Evolutionary conservation across 2,888 invertebrate species (phyloP).

Genomic region (Ptychoptera contaminata): DNA sequence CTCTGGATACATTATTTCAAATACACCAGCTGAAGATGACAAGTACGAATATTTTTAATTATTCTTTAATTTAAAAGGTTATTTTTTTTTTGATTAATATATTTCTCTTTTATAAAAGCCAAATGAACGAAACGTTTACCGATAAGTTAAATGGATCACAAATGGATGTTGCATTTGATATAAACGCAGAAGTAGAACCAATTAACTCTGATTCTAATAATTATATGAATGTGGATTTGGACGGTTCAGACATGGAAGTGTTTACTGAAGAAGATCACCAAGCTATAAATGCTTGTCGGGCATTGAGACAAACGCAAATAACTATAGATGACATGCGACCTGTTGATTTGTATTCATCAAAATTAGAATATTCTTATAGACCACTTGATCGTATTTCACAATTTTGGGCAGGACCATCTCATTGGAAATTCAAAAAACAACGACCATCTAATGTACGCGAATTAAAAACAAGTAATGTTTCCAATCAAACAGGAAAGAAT

Average conservation of each 20-base stretch:
- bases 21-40: constrained; percentile 21
- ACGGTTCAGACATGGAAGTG: constrained; percentile 26
- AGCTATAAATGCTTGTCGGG: constrained; percentile 24
- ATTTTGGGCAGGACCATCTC: constrained; percentile 68
- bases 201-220: constrained; percentile 31
- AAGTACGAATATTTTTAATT: constrained; percentile 1
- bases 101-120: no score
- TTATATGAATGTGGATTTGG: constrained; percentile 29
- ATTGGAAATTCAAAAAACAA: constrained; percentile 52
- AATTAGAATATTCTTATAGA: constrained; percentile 57
- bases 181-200: constrained; percentile 45
- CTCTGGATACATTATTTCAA: constrained; percentile 24
- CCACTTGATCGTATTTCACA: constrained; percentile 31
- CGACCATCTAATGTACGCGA: no score
- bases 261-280: constrained; percentile 27
- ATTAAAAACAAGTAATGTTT: neutral
- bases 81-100: no score
- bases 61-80: constrained; percentile 6
- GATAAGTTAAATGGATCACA: constrained; percentile 33
- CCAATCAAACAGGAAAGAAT: neutral
- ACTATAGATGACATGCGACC: constrained; percentile 42
- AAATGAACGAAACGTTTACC: constrained; percentile 15
- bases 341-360: constrained; percentile 30
- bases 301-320: constrained; percentile 25
- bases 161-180: constrained; percentile 44